Conservation (phyloP, 1,140 invertebrate genomes). For the Neodiprion lecontei region DNA sequence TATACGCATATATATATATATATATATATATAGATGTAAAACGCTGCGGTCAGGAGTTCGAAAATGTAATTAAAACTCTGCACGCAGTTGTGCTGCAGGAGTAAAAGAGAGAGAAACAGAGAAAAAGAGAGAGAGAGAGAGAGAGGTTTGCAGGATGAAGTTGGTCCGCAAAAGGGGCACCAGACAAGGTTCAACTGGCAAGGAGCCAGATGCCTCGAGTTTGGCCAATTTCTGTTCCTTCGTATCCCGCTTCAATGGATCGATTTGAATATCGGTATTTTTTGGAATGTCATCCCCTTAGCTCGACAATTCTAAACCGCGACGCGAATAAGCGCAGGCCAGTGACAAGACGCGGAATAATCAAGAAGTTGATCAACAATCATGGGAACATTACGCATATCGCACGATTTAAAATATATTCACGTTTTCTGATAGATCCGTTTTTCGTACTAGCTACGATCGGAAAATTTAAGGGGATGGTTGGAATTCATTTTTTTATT, state of each 20-base stretch:
- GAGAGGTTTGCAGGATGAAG: constrained; percentile 28
- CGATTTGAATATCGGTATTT: background rate
- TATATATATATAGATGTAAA: too few relatives aligned
- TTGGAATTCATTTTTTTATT: too few relatives aligned
- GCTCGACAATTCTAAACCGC: too few relatives aligned
- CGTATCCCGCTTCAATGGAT: background rate
- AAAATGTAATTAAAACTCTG: constrained; percentile 45
- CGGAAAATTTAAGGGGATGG: too few relatives aligned
- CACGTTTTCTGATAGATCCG: too few relatives aligned
- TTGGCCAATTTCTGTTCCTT: constrained; percentile 1
- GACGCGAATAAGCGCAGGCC: too few relatives aligned
- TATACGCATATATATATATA: too few relatives aligned
- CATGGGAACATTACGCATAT: too few relatives aligned
- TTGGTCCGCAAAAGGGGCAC: constrained; percentile 40
- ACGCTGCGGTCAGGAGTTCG: constrained; percentile 16
- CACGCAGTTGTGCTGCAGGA: constrained; percentile 15
- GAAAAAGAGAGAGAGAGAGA: constrained; percentile 5
- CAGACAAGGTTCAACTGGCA: constrained; percentile 32
- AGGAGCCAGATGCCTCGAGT: background rate
- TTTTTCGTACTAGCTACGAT: too few relatives aligned
- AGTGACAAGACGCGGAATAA: too few relatives aligned
- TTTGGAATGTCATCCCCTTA: background rate
- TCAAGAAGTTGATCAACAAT: too few relatives aligned
- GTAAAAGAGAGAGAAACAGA: constrained; percentile 3
- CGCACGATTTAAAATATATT: too few relatives aligned